Conservation (phyloP, 2,888 invertebrate genomes). For the Altica lythri region DNA sequence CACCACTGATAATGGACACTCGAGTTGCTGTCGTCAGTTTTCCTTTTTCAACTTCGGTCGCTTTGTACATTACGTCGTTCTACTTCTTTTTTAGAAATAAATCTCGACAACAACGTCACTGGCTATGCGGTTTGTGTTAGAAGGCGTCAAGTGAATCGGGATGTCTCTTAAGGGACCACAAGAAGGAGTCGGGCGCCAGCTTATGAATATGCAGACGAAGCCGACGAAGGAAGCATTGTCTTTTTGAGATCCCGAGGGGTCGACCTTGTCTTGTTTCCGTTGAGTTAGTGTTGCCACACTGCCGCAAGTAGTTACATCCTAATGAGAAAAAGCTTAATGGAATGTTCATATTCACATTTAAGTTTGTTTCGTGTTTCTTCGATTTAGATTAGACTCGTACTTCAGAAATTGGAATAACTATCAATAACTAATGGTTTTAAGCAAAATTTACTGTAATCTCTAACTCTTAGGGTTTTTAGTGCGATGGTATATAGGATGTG, state of each 20-base stretch:
- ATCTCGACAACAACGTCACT: slow-evolving; percentile 14
- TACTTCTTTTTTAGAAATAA: slow-evolving; percentile 1
- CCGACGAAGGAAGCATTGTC: slow-evolving; percentile 31
- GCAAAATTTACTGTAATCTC: too few species aligned
- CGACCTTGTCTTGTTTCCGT: slow-evolving; percentile 14
- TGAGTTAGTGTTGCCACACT: slow-evolving; percentile 19
- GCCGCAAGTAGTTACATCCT: slow-evolving; percentile 13
- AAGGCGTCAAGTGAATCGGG: slow-evolving; percentile 31
- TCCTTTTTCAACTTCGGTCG: background rate
- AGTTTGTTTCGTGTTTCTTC: background rate
- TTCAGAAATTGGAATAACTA: too few species aligned
- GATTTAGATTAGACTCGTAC: background rate
- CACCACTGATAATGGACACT: slow-evolving; percentile 2
- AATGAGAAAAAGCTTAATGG: slow-evolving; percentile 6
- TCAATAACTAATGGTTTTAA: too few species aligned
- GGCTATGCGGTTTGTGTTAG: slow-evolving; percentile 18
- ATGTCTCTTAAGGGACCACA: slow-evolving; percentile 30
- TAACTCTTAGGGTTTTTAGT: too few species aligned
- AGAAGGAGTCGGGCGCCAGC: slow-evolving; percentile 31
- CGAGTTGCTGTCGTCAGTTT: background rate
- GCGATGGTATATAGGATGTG: too few species aligned
- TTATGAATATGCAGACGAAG: slow-evolving; percentile 39
- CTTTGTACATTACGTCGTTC: background rate
- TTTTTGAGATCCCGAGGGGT: slow-evolving; percentile 29
- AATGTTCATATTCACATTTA: slow-evolving; percentile 1